Evolutionary conservation across 2,888 invertebrate genomes (phyloP).

Genomic region (Rhaphigaster nebulosa): DNA sequence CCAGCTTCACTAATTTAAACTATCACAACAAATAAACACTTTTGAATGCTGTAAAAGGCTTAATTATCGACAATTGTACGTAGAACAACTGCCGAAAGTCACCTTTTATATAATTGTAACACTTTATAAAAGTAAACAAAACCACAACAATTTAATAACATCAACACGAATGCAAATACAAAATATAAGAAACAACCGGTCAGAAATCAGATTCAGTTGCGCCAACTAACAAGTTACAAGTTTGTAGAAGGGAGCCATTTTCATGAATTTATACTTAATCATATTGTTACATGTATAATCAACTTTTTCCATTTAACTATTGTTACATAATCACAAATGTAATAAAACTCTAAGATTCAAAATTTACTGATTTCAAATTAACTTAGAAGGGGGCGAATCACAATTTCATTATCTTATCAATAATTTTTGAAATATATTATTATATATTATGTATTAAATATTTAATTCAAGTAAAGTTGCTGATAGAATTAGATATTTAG

Average conservation of each 20-base stretch:
- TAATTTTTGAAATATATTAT: background rate
- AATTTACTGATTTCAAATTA: background rate
- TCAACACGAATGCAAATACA: slow-evolving; percentile 49
- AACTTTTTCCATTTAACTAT: background rate
- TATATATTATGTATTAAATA: background rate
- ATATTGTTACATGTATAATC: background rate
- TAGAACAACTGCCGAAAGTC: slow-evolving; percentile 37
- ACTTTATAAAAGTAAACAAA: slow-evolving; percentile 11
- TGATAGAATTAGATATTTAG: background rate
- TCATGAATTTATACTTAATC: slow-evolving; percentile 32
- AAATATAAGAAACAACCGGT: slow-evolving; percentile 55
- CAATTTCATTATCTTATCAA: background rate
- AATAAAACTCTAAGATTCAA: background rate
- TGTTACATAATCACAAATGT: background rate
- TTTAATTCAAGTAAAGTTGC: background rate
- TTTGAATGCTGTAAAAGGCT: background rate
- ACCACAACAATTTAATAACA: background rate
- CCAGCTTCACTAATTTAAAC: slow-evolving; percentile 45
- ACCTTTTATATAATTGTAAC: background rate
- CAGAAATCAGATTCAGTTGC: slow-evolving; percentile 18
- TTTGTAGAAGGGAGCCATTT: slow-evolving; percentile 2
- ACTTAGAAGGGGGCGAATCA: background rate
- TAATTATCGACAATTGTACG: background rate
- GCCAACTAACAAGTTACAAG: slow-evolving; percentile 34
- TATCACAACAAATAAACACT: slow-evolving; percentile 5